Base-by-base conservation (phyloP, 1,140 invertebrate genomes). In the Amphibalanus amphitrite region DNA sequence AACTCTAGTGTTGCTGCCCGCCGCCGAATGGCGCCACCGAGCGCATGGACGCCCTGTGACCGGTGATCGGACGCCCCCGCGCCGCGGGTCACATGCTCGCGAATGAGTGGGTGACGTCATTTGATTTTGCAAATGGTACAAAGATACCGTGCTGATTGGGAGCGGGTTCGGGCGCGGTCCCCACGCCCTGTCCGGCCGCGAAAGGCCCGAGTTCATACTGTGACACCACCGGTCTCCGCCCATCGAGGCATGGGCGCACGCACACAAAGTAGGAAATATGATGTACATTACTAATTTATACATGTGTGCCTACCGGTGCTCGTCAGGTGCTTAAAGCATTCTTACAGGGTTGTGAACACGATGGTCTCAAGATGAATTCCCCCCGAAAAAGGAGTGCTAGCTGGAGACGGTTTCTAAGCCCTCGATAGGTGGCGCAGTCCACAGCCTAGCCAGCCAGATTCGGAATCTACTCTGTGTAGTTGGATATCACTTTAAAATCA, bases 211-310 rank as follows among this genome's bases (percentile, higher is more conserved):
- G 6, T 13, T 23, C 47, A 20, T 23, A 59, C 17, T 59, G n/a
- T n/a, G 13, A 59, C 10, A 13, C 10, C 47, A 59, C 47, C 10
- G 47, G 13, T 23, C 1, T 20, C 6, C 10, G 17, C 47, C 10
- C 17, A 23, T 23, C 47, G 47, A 8, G 20, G 23, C 47, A 20
- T 59, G 10, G 20, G 20, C 47, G 47, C 23, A 3, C 23, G 47
- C 20, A 59, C 47, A 59, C 47, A 23, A 59, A 13, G 23, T 59
- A 23, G 47, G 10, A 59, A 59, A 59, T 59, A 59, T 59, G n/a
- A n/a, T n/a, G 47, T 59, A 59, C 47, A 59, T 59, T 59, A 59
- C 47, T 59, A 59, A 59, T 59, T 59, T 59, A 59, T 59, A 59
- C 47, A 59, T 23, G 47, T 20, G 47, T 20, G 47, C 20, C 47